These are phyloP conservation scores for Agrypnus murinus DNA, from an alignment of 2,888 invertebrate genomes.

Conservation along the genomic window DNA sequence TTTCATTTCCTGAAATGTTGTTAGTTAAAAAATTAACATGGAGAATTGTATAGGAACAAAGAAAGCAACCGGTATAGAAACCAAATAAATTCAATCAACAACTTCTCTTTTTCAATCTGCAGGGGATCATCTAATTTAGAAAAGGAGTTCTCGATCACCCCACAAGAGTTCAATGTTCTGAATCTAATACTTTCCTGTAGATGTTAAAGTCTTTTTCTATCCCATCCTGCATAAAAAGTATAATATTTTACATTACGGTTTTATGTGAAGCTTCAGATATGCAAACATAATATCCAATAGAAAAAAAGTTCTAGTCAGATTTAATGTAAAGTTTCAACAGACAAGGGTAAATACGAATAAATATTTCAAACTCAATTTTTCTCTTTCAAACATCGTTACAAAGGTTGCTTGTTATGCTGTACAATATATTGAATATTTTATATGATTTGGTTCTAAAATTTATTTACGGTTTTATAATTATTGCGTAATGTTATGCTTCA, in stretches of 20 bases:
- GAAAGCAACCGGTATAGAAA: slow-evolving; percentile 4
- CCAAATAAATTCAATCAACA: slow-evolving; percentile 49
- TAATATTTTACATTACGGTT: not conserved
- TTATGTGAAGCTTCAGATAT: no score
- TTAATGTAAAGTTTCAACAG: no score
- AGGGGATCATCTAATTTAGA: slow-evolving; percentile 52
- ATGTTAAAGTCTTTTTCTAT: slow-evolving; percentile 37
- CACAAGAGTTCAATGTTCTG: slow-evolving; percentile 47
- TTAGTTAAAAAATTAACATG: slow-evolving; percentile 1
- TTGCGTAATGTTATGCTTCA: slow-evolving; percentile 20
- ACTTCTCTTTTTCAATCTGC: slow-evolving; percentile 48
- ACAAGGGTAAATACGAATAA: no score
- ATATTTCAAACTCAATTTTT: no score
- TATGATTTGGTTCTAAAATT: no score
- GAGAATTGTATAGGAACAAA: not conserved
- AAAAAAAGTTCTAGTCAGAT: no score
- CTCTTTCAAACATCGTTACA: no score
- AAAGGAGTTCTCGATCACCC: slow-evolving; percentile 37
- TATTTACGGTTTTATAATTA: no score
- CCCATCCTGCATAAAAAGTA: slow-evolving; percentile 24
- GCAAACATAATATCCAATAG: no score
- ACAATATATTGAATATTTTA: no score
- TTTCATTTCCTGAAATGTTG: not conserved
- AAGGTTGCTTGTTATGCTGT: no score
- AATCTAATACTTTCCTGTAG: slow-evolving; percentile 35